A percentile compares a stretch with the other conserved stretches of the same genome.
phyloP scores from a whole-genome alignment of 2,888 invertebrate genomes.

The Aspidapion aeneum region DNA sequence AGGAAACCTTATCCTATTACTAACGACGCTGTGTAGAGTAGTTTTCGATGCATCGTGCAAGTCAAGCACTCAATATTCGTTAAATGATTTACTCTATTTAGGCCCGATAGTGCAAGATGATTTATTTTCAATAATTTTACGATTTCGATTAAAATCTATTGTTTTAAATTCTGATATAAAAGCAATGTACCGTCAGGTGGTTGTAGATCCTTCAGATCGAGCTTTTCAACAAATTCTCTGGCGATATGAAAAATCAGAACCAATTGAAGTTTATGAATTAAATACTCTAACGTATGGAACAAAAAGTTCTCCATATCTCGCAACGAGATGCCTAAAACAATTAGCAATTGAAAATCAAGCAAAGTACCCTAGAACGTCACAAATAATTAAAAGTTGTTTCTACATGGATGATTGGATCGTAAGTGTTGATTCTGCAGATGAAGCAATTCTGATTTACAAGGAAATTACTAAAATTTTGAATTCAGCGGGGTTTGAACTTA shows the following conservation, averaged over 20 bases:
- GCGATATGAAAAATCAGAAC: constrained; percentile 19
- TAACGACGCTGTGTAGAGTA: constrained; percentile 22
- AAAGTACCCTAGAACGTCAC: neutral
- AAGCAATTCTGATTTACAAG: neutral
- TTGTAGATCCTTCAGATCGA: constrained; percentile 20
- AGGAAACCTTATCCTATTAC: constrained; percentile 8
- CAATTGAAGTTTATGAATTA: constrained; percentile 13
- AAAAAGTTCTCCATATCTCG: constrained; percentile 17
- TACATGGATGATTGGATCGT: constrained; percentile 14
- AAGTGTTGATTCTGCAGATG: constrained; percentile 4
- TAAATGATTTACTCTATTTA: constrained; percentile 19
- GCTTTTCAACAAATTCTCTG: constrained; percentile 26
- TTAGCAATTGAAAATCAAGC: constrained; percentile 11
- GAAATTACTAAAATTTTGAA: neutral
- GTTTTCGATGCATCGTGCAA: constrained; percentile 20
- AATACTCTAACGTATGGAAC: constrained; percentile 24
- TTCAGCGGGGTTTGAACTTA: constrained; percentile 3
- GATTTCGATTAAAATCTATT: constrained; percentile 23
- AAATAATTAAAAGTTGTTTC: constrained; percentile 5
- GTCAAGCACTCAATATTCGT: constrained; percentile 12
- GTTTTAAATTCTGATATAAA: constrained; percentile 29
- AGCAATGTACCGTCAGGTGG: constrained; percentile 30
- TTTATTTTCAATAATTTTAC: constrained; percentile 23
- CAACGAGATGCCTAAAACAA: constrained; percentile 17
- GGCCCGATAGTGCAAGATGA: constrained; percentile 18